Conservation (phyloP, 2,113 vertebrate species). For the Trichechus manatus region DNA sequence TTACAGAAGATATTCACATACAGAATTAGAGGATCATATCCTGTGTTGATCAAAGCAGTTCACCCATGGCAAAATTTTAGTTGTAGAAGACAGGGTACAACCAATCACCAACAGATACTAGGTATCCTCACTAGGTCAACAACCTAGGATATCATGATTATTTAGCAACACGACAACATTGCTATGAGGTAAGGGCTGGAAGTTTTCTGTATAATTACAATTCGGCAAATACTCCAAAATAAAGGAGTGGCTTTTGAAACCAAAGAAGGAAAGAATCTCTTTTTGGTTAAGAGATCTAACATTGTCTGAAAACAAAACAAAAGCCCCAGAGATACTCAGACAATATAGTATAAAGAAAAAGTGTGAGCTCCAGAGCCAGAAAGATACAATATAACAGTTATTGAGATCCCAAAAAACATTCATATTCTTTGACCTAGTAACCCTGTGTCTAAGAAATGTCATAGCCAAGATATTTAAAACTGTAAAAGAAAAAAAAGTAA, state of each 20-base stretch:
- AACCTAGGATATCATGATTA: background rate
- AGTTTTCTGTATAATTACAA: slow-evolving; percentile 35
- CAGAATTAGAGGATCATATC: background rate
- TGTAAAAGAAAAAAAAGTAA: slow-evolving; percentile 10
- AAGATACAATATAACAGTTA: slow-evolving; percentile 18
- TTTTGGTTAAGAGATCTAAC: slow-evolving; percentile 46
- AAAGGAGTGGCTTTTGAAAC: slow-evolving; percentile 25
- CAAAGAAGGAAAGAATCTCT: background rate
- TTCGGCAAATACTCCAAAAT: slow-evolving; percentile 63
- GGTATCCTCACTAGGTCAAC: background rate
- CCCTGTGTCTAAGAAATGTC: background rate
- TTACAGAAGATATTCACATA: background rate
- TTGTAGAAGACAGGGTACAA: slow-evolving; percentile 24
- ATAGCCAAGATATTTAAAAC: slow-evolving; percentile 13
- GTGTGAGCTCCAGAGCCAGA: background rate
- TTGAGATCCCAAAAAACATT: background rate
- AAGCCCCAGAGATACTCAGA: background rate
- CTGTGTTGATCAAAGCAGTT: background rate
- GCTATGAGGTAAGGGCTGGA: background rate
- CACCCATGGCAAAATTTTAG: background rate
- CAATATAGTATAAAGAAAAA: background rate
- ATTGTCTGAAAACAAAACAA: slow-evolving; percentile 4
- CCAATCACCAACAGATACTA: background rate
- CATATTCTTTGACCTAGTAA: background rate
- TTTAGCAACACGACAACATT: slow-evolving; percentile 5